Base-by-base conservation (phyloP, 2,888 invertebrate genomes). In the Dilophus febrilis region DNA sequence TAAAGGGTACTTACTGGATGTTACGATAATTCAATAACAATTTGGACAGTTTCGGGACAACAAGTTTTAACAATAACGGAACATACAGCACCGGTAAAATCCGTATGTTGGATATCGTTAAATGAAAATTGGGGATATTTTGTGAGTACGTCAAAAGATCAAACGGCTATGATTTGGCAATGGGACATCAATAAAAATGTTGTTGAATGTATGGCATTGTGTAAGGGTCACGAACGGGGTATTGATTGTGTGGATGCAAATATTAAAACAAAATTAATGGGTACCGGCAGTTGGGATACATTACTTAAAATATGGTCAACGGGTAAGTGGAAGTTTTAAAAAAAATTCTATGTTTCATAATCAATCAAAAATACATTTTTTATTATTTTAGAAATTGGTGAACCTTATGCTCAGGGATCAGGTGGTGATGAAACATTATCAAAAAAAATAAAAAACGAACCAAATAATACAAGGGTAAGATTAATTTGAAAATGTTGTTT, bases 261-360 rank as follows among this genome's bases (percentile, higher is more conserved):
- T 48, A 71, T 73, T 1, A 74, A 79, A 55, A 64, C 65, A 2
- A 63, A 64, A 42, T 65, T 71, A 51, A 64, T 83, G 51, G 87
- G 84, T 6, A 88, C 88, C 6, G 94, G 91, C 22, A 81, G 87
- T 35, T 94, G 90, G 88, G 94, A 95, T 55, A 84, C 77, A 31
- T 79, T 83, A 67, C 62, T 95, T 7, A 91, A 91, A 61, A 70
- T 95, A 46, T 95, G 94, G 94, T 85, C 85, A 38, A 68, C 81
- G 14, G 72, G 76, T 76, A 59, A 64, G 66, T 57, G 33, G 31
- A 8, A 18, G 17, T 18, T 35, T 10, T 18, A n/a, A 13, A 33
- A 26, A 34, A 37, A 40, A 32, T 30, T 19, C 13, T 37, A 37
- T 26, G 16, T 28, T 34, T 12, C n/a, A 38, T 8, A 16, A 6